Evolutionary conservation across 2,888 invertebrate genomes (phyloP).

Genomic region (Camponotus fellah): DNA sequence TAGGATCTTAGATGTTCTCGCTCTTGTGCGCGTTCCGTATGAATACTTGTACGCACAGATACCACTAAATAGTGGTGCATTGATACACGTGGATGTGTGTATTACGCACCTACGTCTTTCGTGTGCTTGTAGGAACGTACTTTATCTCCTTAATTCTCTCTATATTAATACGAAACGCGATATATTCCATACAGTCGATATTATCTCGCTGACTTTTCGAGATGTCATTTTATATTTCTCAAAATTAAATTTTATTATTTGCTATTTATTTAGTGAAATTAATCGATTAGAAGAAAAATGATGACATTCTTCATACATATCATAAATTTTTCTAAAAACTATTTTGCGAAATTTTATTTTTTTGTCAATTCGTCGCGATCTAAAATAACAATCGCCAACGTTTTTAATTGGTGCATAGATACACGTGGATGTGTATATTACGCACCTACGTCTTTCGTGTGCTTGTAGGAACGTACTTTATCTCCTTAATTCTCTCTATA

Average conservation of each 20-base stretch:
- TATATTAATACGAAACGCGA: background rate
- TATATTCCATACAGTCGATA: background rate
- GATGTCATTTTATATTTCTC: background rate
- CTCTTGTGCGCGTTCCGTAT: constrained; percentile 55
- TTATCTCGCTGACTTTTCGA: too few species aligned
- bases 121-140: background rate
- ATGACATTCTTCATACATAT: too few species aligned
- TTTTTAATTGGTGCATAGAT: too few species aligned
- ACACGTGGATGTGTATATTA: too few species aligned
- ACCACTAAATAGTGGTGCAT: background rate
- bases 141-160: background rate
- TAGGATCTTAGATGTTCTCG: constrained; percentile 78
- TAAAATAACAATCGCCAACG: too few species aligned
- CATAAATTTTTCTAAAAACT: too few species aligned
- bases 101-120: background rate
- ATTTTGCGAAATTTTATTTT: too few species aligned
- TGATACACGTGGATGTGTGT: constrained; percentile 15
- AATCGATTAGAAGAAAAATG: background rate
- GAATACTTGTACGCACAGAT: constrained; percentile 48
- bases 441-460: too few species aligned
- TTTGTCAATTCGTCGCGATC: too few species aligned
- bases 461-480: too few species aligned
- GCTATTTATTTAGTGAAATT: background rate
- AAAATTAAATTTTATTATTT: background rate
- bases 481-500: too few species aligned